These are phyloP conservation scores for Clupea harengus DNA, from an alignment of 2,113 vertebrate species.

Conservation along the genomic window DNA sequence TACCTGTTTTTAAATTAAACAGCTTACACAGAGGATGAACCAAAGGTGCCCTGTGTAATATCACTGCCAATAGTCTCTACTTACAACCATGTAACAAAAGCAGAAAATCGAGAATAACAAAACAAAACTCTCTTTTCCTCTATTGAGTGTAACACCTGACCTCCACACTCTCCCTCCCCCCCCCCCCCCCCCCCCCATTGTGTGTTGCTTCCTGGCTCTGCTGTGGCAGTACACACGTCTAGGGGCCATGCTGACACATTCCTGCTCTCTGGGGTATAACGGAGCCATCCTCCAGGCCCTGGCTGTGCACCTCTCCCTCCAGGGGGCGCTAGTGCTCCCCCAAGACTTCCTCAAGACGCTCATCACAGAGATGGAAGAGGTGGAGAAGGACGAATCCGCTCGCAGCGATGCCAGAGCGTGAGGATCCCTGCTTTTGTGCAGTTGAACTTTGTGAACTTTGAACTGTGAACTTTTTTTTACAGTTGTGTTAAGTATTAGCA, in stretches of 20 bases:
- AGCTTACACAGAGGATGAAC: neutral
- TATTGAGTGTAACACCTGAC: neutral
- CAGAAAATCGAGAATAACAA: neutral
- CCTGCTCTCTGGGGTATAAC: conserved; percentile 95
- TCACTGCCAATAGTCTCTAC: neutral
- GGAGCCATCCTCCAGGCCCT: conserved; percentile 92
- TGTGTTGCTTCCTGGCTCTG: neutral
- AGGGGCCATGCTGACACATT: conserved; percentile 90
- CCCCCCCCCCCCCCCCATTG: neutral
- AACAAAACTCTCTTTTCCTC: neutral
- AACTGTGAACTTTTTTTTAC: neutral
- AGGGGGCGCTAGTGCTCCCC: conserved; percentile 75
- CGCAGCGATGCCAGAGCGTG: conserved; percentile 86
- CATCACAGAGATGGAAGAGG: conserved; percentile 88
- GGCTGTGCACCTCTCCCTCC: conserved; percentile 89
- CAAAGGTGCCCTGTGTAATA: neutral
- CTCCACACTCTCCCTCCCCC: neutral
- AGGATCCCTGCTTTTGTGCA: conserved; percentile 43
- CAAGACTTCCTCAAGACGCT: conserved; percentile 85
- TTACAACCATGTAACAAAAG: neutral
- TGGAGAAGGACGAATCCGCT: conserved; percentile 82
- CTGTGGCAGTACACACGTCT: conserved; percentile 77
- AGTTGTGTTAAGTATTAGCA: neutral
- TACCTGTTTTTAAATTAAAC: neutral
- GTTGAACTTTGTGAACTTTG: neutral